Evolutionary conservation across 2,888 invertebrate genomes (phyloP), one percentile per base, ranked within the genome.

Genomic region (Tanaodytes sp.): DNA sequence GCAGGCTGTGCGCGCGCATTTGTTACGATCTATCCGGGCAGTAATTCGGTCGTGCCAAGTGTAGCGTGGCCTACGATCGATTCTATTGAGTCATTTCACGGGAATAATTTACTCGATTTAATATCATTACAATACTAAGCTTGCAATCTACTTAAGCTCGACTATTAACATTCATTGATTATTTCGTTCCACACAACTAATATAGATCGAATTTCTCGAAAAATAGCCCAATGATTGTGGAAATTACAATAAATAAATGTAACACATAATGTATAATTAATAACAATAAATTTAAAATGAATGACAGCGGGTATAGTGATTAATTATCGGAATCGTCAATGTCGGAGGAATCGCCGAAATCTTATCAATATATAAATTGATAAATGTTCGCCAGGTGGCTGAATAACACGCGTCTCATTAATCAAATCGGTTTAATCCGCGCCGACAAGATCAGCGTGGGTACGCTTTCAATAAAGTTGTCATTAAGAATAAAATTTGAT

Each of bases 21-120:
- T 43, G 54, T 69, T 64, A 64, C 49, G 54, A 61, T 31, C 61
- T 65, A 20, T 31, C 51, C 23, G 18, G 51, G 19, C 52, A 40
- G 67, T 71, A 64, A 71, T 71, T 67, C 57, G 59, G 49, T 52
- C 43, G 49, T 37, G 20, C 46, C 55, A 51, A 59, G 59, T 59
- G 59, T 66, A 58, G 46, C 42, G 40, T 52, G 49, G 46, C 59
- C 42, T 48, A 46, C 66, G 27, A 45, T 51, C 48, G 48, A 42
- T 46, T 39, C 46, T 42, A 42, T 59, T 59, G 52, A 59, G 59
- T 59, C 46, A 48, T 48, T 66, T 65, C 40, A 33, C 40, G 58
- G n/a, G 52, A 65, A 58, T 36, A 57, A 49, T 63, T 54, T 43
- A 49, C 45, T 54, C 37, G 45, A 43, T 57, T 46, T 46, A 19